A percentile compares a stretch with the other conserved stretches of the same genome.
phyloP scores from a whole-genome alignment of 2,113 vertebrate species.

The Sorex araneus region DNA sequence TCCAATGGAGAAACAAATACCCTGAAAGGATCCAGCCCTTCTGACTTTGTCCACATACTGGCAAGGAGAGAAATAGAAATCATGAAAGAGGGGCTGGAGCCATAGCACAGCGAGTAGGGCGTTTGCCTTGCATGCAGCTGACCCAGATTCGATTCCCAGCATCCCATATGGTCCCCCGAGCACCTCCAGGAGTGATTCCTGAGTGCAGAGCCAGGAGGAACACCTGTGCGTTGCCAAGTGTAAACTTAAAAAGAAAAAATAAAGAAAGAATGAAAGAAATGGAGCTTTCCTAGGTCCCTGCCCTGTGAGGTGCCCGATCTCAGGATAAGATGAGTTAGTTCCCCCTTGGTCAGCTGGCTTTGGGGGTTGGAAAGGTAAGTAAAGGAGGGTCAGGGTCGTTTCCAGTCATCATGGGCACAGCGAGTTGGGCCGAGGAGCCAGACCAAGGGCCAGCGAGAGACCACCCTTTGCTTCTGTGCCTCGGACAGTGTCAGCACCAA shows the following conservation, averaged over 20 bases:
- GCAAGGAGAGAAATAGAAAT: not conserved
- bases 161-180: too few relatives aligned
- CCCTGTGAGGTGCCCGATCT: not conserved
- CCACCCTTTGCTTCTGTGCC: conserved; percentile 44
- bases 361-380: not conserved
- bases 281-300: not conserved
- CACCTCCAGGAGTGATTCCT: too few relatives aligned
- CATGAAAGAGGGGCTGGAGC: too few relatives aligned
- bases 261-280: too few relatives aligned
- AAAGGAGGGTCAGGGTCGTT: too few relatives aligned
- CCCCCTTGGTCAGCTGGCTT: not conserved
- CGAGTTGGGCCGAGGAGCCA: not conserved
- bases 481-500: conserved; percentile 84
- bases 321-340: not conserved
- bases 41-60: not conserved
- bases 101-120: too few relatives aligned
- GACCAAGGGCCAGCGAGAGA: not conserved
- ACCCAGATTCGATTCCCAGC: too few relatives aligned
- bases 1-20: not conserved
- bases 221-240: too few relatives aligned
- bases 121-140: too few relatives aligned
- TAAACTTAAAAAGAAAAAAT: too few relatives aligned
- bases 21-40: not conserved
- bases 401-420: not conserved
- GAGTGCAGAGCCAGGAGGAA: too few relatives aligned